Base-by-base conservation (phyloP, 2,888 invertebrate species). In the Thereva nobilitata region DNA sequence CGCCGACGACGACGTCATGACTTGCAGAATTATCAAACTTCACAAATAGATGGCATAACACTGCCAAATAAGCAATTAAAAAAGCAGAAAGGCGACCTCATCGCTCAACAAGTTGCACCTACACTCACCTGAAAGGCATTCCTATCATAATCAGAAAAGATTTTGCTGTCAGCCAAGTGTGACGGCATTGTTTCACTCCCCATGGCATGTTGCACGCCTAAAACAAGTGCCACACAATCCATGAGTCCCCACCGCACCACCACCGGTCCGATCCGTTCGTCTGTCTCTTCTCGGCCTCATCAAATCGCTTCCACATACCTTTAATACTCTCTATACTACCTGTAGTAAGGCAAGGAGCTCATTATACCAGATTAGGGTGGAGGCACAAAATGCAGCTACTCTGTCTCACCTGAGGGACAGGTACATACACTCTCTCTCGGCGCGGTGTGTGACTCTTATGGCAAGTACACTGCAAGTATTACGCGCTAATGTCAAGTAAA, bases 401-500 rank as follows among this genome's bases (percentile, higher is more conserved):
- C 61, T 41, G n/a, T 50, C 61, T 61, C 61, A 61, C 50, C 61
- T 61, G 61, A 61, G 61, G 61, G 49, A 50, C 61, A 49, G 49
- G 50, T 6, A 40, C 40, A 12, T 12, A 23, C 23, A 23, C 23
- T 23, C 23, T 23, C 23, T 23, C 23, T 23, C 23, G n/a, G n/a
- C n/a, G 23, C 23, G 23, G 23, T 23, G 23, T 23, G 23, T 23
- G 23, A 23, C 23, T 23, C 23, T 23, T 23, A 23, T 23, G 23
- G 23, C 23, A 23, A 23, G 23, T 23, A 23, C 23, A 23, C 23
- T 23, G 23, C 53, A 23, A 42, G 61, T 42, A 61, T 61, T 61
- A 61, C 61, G 61, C 61, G 61, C 61, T 61, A 61, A 61, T 61
- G 61, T 61, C 61, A 61, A 61, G 61, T 50, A 61, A 61, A 61